Base-by-base conservation (phyloP, 30 jellyfish, hydroid and myxozoan species). In the Turritopsis dohrnii region DNA sequence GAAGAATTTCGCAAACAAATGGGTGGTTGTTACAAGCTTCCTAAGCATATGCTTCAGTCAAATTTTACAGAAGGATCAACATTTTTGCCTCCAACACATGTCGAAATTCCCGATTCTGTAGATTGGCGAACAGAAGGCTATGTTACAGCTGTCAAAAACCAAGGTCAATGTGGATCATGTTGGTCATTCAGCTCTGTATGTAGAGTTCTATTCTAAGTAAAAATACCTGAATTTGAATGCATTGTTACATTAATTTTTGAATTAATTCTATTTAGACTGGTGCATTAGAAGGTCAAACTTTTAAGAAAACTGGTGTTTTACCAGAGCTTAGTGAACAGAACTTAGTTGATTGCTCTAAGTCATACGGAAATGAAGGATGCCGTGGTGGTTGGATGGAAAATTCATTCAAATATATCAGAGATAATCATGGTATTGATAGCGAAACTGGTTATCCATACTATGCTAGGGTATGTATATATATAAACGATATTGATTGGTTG, bases 131-230 rank as follows among this genome's bases (percentile, higher is more conserved):
- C 83, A 0, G 85, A 86, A 65, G 99, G 99, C 29, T 89, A 89
- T 79, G 99, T 94, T 27, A 94, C 99, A 8, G 95, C 96, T 17
- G 88, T 94, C 21, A 94, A 89, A 60, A 89, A 94, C 84, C 99
- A 94, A 81, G 99, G 99, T 24, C 96, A 94, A 65, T 94, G 99
- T 84, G 99, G 99, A 20, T 89, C 99, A 18, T 94, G 99, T 71
- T 94, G 97, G 97, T 79, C 97, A 71, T 94, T 94, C 87, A 89
- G 97, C 82, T 76, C 99, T 27, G 98, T 93, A 85, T 65, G 96
- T 87, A 71, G 22, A 3, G 18, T 24, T 30, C 21, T 29, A 31
- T 4, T 52, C 21, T 31, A 16, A n/a, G n/a, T n/a, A n/a, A n/a
- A n/a, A n/a, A n/a, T n/a, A n/a, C n/a, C n/a, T n/a, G n/a, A n/a